These are phyloP conservation scores for Spatulosminthurus flaviceps DNA, from an alignment of 2,888 invertebrate species.

Conservation along the genomic window DNA sequence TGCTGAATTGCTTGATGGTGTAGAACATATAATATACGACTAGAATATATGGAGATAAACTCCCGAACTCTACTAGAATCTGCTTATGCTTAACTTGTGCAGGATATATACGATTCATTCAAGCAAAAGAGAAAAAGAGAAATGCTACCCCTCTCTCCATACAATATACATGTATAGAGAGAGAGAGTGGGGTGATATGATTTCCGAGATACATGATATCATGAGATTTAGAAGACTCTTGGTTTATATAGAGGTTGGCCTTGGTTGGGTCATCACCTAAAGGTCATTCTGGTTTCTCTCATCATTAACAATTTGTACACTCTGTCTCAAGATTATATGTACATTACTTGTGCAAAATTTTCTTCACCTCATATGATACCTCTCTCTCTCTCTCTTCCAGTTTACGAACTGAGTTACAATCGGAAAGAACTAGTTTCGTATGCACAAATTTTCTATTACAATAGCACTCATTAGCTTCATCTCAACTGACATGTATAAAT, in stretches of 20 bases:
- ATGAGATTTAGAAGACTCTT: neutral
- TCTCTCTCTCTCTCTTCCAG: too few species aligned
- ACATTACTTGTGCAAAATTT: neutral
- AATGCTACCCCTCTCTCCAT: too few species aligned
- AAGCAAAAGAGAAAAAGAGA: neutral
- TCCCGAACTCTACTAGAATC: too few species aligned
- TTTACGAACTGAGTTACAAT: conserved; percentile 1
- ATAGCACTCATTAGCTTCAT: neutral
- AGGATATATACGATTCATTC: too few species aligned
- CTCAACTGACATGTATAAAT: conserved; percentile 19
- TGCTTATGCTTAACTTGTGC: too few species aligned
- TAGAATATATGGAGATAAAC: too few species aligned
- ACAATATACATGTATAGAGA: neutral
- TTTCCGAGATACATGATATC: conserved; percentile 10
- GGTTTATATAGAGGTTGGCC: conserved; percentile 39
- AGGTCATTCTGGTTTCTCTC: conserved; percentile 44
- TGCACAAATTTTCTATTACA: neutral
- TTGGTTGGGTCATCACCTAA: conserved; percentile 50
- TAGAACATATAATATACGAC: too few species aligned
- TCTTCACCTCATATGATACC: neutral
- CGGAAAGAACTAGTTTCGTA: conserved; percentile 35
- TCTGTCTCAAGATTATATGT: conserved; percentile 6
- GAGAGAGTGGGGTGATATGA: neutral
- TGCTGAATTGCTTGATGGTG: too few species aligned
- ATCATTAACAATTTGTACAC: conserved; percentile 32